Evolutionary conservation across 1,140 invertebrate species (phyloP), one percentile per base, ranked within the genome.

Genomic region (Zaprionus ghesquierei): DNA sequence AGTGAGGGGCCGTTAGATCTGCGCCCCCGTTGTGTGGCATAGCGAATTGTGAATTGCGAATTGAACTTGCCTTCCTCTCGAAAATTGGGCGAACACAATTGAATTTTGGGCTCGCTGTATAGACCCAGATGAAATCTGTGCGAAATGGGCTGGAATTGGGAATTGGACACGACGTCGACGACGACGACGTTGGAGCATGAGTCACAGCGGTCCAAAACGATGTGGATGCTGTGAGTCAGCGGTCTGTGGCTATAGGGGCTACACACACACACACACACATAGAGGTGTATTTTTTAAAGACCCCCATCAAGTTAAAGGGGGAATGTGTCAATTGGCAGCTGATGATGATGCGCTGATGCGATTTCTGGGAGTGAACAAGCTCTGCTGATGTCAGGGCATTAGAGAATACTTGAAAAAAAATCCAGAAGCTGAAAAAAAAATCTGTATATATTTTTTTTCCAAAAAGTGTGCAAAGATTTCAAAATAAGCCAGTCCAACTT

Each of bases 51-150:
- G 31, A 51, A 51, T 31, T 41, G 15, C 20, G 44, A 13, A 25
- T 35, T 46, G 54, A 20, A 49, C 33, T 50, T 41, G 56, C 64
- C 51, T 66, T 46, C 18, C 55, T 97, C 97, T 27, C 1, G 6
- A 3, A 98, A 66, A 97, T 93, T 1, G 94, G 93, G 3, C 92
- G 73, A 59, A 46, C 41, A 20, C 41, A 46, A 46, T 46, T 46
- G 15, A 20, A 22, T 22, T 46, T 46, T 22, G 41, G 93, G n/a
- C 35, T n/a, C 35, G 0, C 31, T 4, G 12, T 33, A 4, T 33
- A 41, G 13, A n/a, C n/a, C 72, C 68, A 71, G 44, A 56, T 49
- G 15, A 66, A 71, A 71, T 90, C 77, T 75, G 75, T 41, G 62
- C 63, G 27, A 69, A 70, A 93, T 38, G 31, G 69, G 10, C 95